A percentile compares a stretch with the other conserved stretches of the same genome.
Evolutionary conservation across 2,888 invertebrate species (phyloP).

Genomic region (Drosophila trichaetosa): DNA sequence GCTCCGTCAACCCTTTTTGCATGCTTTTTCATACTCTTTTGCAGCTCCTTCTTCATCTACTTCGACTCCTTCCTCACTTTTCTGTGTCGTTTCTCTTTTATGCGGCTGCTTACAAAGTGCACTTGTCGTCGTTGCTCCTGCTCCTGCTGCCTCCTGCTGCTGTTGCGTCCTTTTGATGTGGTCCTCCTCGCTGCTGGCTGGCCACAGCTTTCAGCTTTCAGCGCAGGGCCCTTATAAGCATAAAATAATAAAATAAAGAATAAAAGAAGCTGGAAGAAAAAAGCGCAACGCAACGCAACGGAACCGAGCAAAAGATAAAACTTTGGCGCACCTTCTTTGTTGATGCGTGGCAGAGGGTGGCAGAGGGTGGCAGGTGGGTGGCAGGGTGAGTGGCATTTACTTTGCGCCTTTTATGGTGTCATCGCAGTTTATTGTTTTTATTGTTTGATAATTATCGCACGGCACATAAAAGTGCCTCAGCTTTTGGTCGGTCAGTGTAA

Average conservation of each 20-base stretch:
- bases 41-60: background rate
- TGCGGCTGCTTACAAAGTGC: constrained; percentile 68
- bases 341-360: background rate
- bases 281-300: constrained; percentile 52
- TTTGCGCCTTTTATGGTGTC: constrained; percentile 65
- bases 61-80: constrained; percentile 19
- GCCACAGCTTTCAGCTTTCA: constrained; percentile 51
- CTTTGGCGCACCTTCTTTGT: constrained; percentile 62
- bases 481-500: constrained; percentile 43
- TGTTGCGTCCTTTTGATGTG: constrained; percentile 43
- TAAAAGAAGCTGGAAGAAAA: constrained; percentile 5
- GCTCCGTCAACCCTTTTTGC: constrained; percentile 67
- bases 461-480: constrained; percentile 58
- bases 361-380: background rate
- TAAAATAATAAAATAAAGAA: constrained; percentile 33
- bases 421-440: constrained; percentile 76
- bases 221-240: constrained; percentile 42
- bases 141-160: constrained; percentile 9
- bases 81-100: constrained; percentile 51
- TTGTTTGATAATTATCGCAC: constrained; percentile 77
- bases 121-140: constrained; percentile 58
- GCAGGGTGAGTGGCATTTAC: constrained; percentile 9
- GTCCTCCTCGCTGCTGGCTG: constrained; percentile 60
- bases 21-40: constrained; percentile 14
- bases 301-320: constrained; percentile 62